Evolutionary conservation across 2,113 vertebrate genomes (phyloP).

Genomic region (Lepisosteus osseus): DNA sequence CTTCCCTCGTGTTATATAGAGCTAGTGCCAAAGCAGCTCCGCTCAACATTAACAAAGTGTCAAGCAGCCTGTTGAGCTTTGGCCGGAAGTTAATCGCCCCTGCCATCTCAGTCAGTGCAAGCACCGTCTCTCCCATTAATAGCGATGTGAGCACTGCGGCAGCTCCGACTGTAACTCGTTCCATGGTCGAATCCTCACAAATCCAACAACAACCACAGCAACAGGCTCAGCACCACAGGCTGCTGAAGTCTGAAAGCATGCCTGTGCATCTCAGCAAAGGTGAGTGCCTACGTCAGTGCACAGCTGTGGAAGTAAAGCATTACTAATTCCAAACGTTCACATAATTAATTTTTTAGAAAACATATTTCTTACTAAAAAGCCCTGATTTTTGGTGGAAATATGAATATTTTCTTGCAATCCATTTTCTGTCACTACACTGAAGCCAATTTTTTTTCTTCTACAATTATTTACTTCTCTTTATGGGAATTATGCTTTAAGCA

Average conservation of each 20-base stretch:
- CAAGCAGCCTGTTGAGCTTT: conserved; percentile 90
- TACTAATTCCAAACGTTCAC: no score
- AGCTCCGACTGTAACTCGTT: conserved; percentile 30
- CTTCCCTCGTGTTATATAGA: conserved; percentile 18
- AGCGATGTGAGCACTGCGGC: conserved; percentile 54
- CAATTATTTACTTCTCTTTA: no score
- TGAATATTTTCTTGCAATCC: no score
- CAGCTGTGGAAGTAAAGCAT: not conserved
- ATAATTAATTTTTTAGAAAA: no score
- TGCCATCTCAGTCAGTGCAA: conserved; percentile 61
- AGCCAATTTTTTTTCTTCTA: no score
- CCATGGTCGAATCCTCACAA: conserved; percentile 42
- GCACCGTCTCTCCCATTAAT: conserved; percentile 55
- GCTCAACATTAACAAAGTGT: conserved; percentile 96
- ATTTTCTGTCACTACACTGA: no score
- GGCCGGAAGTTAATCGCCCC: conserved; percentile 93
- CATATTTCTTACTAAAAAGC: no score
- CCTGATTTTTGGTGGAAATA: no score
- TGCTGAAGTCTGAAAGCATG: conserved; percentile 97
- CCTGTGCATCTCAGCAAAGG: conserved; percentile 93
- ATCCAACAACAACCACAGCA: conserved; percentile 47
- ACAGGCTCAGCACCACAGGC: conserved; percentile 71
- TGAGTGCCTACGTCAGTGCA: conserved; percentile 43
- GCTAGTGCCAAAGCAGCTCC: conserved; percentile 72
- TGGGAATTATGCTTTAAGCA: no score